A percentile compares a stretch with the other conserved stretches of the same genome.
phyloP scores from a whole-genome alignment of 2,888 invertebrate species.

The Mythimna vitellina region DNA sequence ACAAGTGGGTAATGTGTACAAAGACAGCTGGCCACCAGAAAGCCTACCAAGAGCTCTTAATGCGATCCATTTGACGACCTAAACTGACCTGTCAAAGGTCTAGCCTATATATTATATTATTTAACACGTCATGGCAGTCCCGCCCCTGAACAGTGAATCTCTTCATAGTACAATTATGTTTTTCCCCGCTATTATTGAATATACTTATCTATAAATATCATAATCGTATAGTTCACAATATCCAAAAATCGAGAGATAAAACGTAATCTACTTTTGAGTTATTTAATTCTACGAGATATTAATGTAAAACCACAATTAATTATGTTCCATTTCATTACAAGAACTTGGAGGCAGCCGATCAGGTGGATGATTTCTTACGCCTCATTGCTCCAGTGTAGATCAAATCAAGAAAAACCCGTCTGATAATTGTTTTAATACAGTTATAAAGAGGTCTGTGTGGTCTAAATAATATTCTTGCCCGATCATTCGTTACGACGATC shows the following conservation, averaged over 20 bases:
- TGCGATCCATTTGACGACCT: no score
- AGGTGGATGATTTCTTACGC: constrained; percentile 5
- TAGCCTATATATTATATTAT: no score
- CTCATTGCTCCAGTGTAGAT: constrained; percentile 12
- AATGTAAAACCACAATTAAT: neutral
- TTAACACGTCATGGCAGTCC: no score
- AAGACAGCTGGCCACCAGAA: neutral
- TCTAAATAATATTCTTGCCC: constrained; percentile 5
- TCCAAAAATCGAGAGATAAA: no score
- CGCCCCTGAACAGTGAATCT: no score
- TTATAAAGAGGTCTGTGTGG: constrained; percentile 19
- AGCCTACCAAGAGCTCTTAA: no score
- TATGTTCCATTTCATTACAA: constrained; percentile 4
- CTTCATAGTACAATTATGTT: neutral
- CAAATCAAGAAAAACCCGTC: constrained; percentile 17
- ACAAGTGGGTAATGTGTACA: neutral
- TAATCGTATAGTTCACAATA: no score
- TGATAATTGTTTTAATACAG: constrained; percentile 11
- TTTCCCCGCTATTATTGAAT: neutral
- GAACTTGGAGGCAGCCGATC: constrained; percentile 6
- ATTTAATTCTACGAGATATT: neutral
- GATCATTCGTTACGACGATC: constrained; percentile 18
- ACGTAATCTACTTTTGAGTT: no score
- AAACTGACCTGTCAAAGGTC: no score
- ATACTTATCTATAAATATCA: neutral